These are phyloP conservation scores for Bellardia bayeri DNA, from an alignment of 2,888 invertebrate species.

Conservation along the genomic window DNA sequence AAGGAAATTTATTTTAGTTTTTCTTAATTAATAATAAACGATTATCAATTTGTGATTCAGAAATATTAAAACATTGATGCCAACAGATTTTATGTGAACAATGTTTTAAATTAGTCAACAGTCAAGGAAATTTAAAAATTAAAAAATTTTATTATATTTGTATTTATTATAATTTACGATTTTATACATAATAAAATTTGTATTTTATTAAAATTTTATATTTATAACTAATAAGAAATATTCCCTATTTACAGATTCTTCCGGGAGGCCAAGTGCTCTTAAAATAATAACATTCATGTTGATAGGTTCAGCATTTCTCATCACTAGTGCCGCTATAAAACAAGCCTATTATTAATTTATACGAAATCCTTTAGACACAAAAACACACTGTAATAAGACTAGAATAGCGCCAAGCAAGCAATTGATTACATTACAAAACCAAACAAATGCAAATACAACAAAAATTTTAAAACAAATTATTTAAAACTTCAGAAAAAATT, in stretches of 20 bases:
- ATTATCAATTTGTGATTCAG: no score
- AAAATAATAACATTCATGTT: slow-evolving; percentile 84
- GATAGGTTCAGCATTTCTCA: slow-evolving; percentile 83
- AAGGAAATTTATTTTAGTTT: no score
- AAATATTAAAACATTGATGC: no score
- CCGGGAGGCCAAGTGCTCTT: slow-evolving; percentile 84
- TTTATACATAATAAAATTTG: no score
- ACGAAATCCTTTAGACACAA: neutral
- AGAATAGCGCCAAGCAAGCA: slow-evolving; percentile 2
- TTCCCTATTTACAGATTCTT: slow-evolving; percentile 81
- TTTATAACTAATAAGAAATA: neutral
- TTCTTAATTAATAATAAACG: no score
- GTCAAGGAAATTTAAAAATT: no score
- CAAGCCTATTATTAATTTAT: slow-evolving; percentile 79
- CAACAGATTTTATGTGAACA: no score
- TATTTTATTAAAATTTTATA: no score
- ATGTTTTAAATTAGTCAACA: no score
- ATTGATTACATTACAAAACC: slow-evolving; percentile 6
- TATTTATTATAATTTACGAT: no score
- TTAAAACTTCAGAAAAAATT: neutral
- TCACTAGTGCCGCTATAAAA: slow-evolving; percentile 84
- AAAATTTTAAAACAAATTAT: neutral
- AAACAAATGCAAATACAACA: neutral
- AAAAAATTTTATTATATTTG: no score
- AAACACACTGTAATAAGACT: neutral